phyloP scores from a whole-genome alignment of 2,888 invertebrate species.

The Cheilosia vernalis region DNA sequence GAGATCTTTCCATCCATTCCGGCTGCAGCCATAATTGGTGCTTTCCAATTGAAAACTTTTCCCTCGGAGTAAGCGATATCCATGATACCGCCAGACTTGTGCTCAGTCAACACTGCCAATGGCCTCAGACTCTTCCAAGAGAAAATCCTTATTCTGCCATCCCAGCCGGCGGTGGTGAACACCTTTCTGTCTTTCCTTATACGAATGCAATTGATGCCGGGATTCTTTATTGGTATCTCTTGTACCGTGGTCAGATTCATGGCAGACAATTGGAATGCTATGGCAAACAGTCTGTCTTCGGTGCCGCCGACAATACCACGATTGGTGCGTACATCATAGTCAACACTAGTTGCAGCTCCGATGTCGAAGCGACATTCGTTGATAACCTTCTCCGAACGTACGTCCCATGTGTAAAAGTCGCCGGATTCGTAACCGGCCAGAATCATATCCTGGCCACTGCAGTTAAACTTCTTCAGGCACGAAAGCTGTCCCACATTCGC shows the following conservation, averaged over 20 bases:
- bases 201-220: constrained; percentile 88
- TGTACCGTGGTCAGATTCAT: constrained; percentile 85
- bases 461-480: constrained; percentile 85
- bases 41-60: constrained; percentile 87
- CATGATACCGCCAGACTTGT: constrained; percentile 88
- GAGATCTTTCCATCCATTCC: constrained; percentile 90
- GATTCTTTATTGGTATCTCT: constrained; percentile 88
- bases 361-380: constrained; percentile 84
- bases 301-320: constrained; percentile 87
- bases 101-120: constrained; percentile 89
- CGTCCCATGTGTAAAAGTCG: constrained; percentile 89
- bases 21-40: constrained; percentile 91
- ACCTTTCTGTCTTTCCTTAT: constrained; percentile 89
- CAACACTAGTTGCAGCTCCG: constrained; percentile 87
- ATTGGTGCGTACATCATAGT: constrained; percentile 87
- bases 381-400: constrained; percentile 84
- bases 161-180: constrained; percentile 90
- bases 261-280: constrained; percentile 80
- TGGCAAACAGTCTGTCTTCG: constrained; percentile 80
- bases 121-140: constrained; percentile 90
- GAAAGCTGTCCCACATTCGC: constrained; percentile 85
- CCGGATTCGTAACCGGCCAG: constrained; percentile 91
- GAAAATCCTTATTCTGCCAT: constrained; percentile 89
- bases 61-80: constrained; percentile 89
- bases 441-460: constrained; percentile 84